Conservation (phyloP, 2,797 vertebrate genomes). For the Coracias cyanogaster region DNA sequence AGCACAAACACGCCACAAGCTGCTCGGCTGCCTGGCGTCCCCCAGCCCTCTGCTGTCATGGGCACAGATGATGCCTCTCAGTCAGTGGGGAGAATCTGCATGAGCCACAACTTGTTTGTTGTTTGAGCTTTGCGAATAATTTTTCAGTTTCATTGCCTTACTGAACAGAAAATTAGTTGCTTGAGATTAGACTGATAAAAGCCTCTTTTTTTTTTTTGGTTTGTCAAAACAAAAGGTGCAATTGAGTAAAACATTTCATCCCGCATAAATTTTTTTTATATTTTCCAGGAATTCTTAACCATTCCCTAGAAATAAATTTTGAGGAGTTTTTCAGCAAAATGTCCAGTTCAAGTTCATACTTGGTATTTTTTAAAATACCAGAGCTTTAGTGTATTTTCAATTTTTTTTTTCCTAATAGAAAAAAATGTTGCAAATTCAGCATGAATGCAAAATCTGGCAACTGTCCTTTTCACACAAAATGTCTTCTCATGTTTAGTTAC, state of each 20-base stretch:
- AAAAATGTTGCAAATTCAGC: neutral
- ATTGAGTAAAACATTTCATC: neutral
- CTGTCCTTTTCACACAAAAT: neutral
- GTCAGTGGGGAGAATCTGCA: fast-evolving
- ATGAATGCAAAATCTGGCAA: neutral
- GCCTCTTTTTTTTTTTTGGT: neutral
- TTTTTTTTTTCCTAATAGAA: neutral
- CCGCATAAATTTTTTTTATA: neutral
- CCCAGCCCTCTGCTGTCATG: neutral
- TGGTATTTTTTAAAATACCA: neutral
- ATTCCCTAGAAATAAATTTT: neutral
- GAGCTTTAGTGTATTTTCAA: neutral
- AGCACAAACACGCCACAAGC: neutral
- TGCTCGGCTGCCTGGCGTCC: neutral
- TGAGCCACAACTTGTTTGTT: neutral
- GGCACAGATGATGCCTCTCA: neutral
- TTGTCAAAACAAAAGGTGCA: neutral
- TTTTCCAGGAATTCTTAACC: neutral
- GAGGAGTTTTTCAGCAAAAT: neutral
- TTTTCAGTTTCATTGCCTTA: neutral
- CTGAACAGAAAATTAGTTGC: neutral
- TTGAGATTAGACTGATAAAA: neutral
- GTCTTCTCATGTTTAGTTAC: neutral
- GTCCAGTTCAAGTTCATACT: neutral
- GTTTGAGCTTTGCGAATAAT: neutral